phyloP scores from a whole-genome alignment of 2,797 vertebrate species.

The Smutsia temminckii region DNA sequence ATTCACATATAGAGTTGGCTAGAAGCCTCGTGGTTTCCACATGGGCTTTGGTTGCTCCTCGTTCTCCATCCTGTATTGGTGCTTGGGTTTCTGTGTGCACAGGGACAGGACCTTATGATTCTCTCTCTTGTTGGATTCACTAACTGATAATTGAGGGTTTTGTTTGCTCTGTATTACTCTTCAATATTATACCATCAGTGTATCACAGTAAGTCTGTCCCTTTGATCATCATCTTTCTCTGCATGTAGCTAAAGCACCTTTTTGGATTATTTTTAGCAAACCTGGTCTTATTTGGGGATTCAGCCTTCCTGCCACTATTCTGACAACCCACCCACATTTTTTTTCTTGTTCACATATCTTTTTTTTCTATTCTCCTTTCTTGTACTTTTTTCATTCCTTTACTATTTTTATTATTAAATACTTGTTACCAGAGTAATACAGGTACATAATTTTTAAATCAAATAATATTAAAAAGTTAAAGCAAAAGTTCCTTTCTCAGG shows the following conservation, averaged over 20 bases:
- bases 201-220: constrained; percentile 8
- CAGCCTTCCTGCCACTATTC: neutral
- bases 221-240: constrained; percentile 34
- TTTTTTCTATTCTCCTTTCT: neutral
- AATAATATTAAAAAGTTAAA: constrained; percentile 18
- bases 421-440: neutral
- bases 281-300: neutral
- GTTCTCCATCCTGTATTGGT: neutral
- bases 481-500: neutral
- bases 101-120: neutral
- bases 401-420: constrained; percentile 38
- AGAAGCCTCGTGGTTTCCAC: neutral
- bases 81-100: constrained; percentile 32
- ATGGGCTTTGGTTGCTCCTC: neutral
- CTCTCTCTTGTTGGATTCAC: neutral
- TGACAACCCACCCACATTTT: neutral
- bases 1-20: neutral
- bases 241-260: neutral
- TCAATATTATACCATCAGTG: neutral
- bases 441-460: constrained; percentile 32
- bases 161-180: constrained; percentile 40
- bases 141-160: constrained; percentile 39
- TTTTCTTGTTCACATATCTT: neutral
- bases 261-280: constrained; percentile 49
- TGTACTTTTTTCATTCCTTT: constrained; percentile 11